phyloP scores from a whole-genome alignment of 2,113 vertebrate genomes.

The Genyomyrus donnyi region DNA sequence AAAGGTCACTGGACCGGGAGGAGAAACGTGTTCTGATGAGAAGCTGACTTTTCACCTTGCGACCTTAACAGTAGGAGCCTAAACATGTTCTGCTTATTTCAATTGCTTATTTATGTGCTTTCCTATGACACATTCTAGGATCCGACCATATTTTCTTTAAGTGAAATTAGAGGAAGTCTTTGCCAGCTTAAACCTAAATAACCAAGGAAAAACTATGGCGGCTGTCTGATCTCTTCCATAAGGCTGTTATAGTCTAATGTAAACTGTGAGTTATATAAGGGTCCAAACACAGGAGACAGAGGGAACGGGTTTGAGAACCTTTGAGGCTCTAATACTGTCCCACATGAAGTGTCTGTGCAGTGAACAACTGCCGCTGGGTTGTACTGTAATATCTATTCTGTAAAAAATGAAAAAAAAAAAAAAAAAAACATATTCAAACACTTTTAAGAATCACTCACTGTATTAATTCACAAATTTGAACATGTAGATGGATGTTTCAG shows the following conservation, averaged over 20 bases:
- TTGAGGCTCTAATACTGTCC: not conserved
- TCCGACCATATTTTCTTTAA: not conserved
- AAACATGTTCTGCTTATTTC: slow-evolving; percentile 12
- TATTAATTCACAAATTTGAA: not conserved
- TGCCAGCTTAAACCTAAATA: not conserved
- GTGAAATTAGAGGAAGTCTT: not conserved
- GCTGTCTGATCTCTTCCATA: not conserved
- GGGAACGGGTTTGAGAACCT: not conserved
- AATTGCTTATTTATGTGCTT: not conserved
- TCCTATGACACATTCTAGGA: not conserved
- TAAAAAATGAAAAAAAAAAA: not conserved
- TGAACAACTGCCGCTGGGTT: not conserved
- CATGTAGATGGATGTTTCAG: not conserved
- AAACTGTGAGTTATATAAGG: not conserved
- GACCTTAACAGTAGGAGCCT: slow-evolving; percentile 25
- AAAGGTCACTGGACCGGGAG: slow-evolving; percentile 67
- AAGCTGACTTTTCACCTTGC: slow-evolving; percentile 30
- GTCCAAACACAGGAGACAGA: not conserved
- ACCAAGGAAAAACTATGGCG: not conserved
- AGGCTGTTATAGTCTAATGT: not conserved
- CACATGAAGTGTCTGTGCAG: not conserved
- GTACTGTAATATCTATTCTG: not conserved
- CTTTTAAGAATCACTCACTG: not conserved
- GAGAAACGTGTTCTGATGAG: slow-evolving; percentile 42
- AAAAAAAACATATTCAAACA: not conserved